These are phyloP conservation scores for Crenichthys baileyi DNA, from an alignment of 2,797 vertebrate species.

Conservation along the genomic window DNA sequence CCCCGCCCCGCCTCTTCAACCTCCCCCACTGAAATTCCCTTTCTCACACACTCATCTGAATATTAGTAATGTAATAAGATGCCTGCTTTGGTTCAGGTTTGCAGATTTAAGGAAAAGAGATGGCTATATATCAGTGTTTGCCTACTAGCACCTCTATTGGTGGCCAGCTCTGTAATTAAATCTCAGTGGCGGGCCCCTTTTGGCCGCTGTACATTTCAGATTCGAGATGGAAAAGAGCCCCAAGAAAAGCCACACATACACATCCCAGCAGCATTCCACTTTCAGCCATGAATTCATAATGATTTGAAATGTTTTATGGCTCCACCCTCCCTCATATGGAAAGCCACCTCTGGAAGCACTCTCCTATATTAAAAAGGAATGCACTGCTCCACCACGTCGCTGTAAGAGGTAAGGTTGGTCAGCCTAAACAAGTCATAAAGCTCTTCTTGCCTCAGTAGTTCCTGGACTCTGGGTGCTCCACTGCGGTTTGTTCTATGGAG, in stretches of 20 bases:
- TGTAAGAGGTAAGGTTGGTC: constrained; percentile 41
- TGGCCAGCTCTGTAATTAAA: constrained; percentile 51
- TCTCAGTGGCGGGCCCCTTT: constrained; percentile 33
- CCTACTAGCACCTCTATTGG: constrained; percentile 30
- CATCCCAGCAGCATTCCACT: constrained; percentile 27
- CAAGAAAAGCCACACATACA: constrained; percentile 27
- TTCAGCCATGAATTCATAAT: constrained; percentile 66
- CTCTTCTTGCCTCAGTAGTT: constrained; percentile 27
- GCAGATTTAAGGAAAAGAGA: constrained; percentile 31
- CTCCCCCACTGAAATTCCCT: neutral
- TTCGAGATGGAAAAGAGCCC: constrained; percentile 28
- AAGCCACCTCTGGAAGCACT: constrained; percentile 65
- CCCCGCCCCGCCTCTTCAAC: neutral
- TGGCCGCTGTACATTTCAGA: constrained; percentile 28
- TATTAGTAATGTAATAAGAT: constrained; percentile 14
- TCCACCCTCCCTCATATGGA: constrained; percentile 52
- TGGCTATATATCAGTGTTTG: constrained; percentile 28
- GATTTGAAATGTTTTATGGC: constrained; percentile 71
- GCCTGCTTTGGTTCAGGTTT: constrained; percentile 18
- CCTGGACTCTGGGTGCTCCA: constrained; percentile 21
- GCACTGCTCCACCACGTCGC: constrained; percentile 24
- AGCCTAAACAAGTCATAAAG: constrained; percentile 55
- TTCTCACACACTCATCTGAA: neutral
- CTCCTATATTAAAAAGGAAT: constrained; percentile 74
- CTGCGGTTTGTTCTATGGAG: constrained; percentile 21